Evolutionary conservation across 2,888 invertebrate species (phyloP).

Genomic region (Drosophila incognita): DNA sequence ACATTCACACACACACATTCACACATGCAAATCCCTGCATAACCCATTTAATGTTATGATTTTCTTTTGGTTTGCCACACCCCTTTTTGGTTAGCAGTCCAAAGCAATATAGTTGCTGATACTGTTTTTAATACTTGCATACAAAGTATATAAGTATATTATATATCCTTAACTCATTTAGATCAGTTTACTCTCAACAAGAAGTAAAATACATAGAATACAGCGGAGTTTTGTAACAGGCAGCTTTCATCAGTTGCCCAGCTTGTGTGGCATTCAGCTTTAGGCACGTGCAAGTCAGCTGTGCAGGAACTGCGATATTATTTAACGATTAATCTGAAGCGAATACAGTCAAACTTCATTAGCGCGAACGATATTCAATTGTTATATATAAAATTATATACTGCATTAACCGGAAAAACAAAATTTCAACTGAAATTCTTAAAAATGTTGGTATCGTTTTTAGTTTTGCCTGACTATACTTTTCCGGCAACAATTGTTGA

Average conservation of each 20-base stretch:
- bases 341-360: neutral
- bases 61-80: conserved; percentile 32
- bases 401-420: neutral
- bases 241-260: neutral
- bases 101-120: neutral
- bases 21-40: conserved; percentile 7
- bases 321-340: neutral
- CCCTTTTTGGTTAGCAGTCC: conserved; percentile 15
- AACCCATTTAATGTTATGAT: conserved; percentile 38
- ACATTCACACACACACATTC: conserved; percentile 5
- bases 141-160: neutral
- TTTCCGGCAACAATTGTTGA: neutral
- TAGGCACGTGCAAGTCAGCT: neutral
- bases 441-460: neutral
- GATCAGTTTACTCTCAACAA: neutral
- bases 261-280: neutral
- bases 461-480: neutral
- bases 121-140: neutral
- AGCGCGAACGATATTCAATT: neutral
- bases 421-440: neutral
- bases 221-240: neutral
- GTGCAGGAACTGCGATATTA: neutral
- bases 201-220: neutral
- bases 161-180: neutral
- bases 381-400: neutral